Evolutionary conservation across 2,113 vertebrate species (phyloP).

Genomic region (Alexandromys fortis): DNA sequence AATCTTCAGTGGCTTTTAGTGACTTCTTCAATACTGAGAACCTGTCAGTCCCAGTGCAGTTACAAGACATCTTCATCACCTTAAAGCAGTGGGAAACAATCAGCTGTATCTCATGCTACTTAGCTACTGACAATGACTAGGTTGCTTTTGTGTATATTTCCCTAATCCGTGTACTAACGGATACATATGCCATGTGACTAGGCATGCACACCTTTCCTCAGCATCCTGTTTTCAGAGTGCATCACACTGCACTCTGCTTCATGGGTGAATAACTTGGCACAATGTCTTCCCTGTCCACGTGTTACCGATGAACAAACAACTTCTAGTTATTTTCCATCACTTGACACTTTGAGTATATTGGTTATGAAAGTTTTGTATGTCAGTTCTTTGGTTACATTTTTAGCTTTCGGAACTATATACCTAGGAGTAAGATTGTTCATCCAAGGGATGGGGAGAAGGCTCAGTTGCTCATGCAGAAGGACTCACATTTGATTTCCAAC

Average conservation of each 20-base stretch:
- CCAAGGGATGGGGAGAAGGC: background rate
- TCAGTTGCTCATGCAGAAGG: background rate
- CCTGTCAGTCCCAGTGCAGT: background rate
- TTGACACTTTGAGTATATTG: background rate
- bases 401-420: background rate
- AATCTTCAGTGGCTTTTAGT: background rate
- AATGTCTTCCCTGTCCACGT: background rate
- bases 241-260: background rate
- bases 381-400: constrained; percentile 20
- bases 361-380: background rate
- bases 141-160: background rate
- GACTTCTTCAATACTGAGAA: background rate
- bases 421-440: background rate
- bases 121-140: background rate
- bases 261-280: background rate
- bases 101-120: background rate
- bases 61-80: background rate
- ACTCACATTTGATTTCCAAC: background rate
- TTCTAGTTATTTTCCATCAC: background rate
- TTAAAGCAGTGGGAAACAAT: background rate
- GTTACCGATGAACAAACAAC: background rate
- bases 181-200: background rate
- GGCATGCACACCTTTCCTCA: background rate
- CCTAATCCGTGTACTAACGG: background rate
- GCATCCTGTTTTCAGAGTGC: background rate